Percentiles rank a stretch among this genome's conserved stretches.
phyloP scores from a whole-genome alignment of 2,888 invertebrate species.

The Melipona bicolor region DNA sequence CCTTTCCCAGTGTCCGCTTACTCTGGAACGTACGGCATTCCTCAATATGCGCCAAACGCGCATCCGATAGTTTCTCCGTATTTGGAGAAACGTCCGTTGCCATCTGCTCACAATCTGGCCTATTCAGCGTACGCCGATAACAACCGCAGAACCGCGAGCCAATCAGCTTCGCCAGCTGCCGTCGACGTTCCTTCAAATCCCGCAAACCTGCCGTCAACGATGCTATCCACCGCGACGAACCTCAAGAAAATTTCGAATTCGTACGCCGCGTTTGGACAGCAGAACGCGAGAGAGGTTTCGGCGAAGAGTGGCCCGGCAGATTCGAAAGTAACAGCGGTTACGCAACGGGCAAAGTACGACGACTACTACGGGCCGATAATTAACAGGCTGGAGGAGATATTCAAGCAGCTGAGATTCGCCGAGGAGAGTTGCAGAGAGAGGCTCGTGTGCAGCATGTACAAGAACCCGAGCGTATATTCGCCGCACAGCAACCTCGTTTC shows the following conservation, averaged over 20 bases:
- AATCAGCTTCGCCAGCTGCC: constrained; percentile 23
- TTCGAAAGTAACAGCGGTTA: constrained; percentile 29
- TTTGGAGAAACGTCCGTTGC: constrained; percentile 66
- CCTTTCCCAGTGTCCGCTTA: constrained; percentile 43
- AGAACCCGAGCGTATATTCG: constrained; percentile 91
- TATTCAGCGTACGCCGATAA: constrained; percentile 79
- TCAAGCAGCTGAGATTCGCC: constrained; percentile 88
- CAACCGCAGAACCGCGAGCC: constrained; percentile 66
- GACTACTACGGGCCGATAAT: constrained; percentile 92
- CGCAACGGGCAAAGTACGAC: constrained; percentile 77
- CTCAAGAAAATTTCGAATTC: constrained; percentile 62
- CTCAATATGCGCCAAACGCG: constrained; percentile 68
- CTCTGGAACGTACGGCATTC: constrained; percentile 61
- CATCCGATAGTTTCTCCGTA: constrained; percentile 66
- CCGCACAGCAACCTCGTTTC: constrained; percentile 95
- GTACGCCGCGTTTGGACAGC: constrained; percentile 56
- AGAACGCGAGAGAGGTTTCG: constrained; percentile 36
- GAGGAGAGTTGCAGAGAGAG: constrained; percentile 91
- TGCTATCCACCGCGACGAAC: constrained; percentile 45
- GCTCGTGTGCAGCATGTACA: constrained; percentile 93
- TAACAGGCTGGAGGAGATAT: constrained; percentile 91
- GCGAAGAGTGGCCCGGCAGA: constrained; percentile 55
- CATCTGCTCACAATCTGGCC: constrained; percentile 76
- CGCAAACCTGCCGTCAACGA: constrained; percentile 32
- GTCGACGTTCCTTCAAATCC: constrained; percentile 40